Evolutionary conservation across 1,140 invertebrate genomes (phyloP).

Genomic region (Halyomorpha halys): DNA sequence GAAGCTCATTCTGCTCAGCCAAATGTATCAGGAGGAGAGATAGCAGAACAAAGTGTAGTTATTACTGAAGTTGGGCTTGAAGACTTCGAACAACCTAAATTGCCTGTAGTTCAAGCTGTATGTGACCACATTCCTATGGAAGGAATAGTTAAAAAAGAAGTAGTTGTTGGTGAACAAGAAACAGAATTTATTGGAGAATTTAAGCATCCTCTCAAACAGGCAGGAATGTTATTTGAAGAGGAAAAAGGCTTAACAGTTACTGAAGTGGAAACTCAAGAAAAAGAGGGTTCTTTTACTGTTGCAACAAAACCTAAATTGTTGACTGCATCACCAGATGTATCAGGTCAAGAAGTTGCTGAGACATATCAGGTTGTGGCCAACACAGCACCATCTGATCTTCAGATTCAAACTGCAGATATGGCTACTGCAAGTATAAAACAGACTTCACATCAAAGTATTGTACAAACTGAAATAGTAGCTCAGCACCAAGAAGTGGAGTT

Average conservation of each 20-base stretch:
- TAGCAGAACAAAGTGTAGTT: conserved; percentile 37
- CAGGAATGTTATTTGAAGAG: conserved; percentile 30
- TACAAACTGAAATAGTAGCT: conserved; percentile 39
- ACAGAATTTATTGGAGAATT: conserved; percentile 30
- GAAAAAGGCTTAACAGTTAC: conserved; percentile 28
- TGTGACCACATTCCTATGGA: conserved; percentile 34
- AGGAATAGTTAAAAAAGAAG: conserved; percentile 33
- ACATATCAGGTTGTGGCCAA: conserved; percentile 37
- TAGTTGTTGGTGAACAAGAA: conserved; percentile 34
- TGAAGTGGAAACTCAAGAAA: conserved; percentile 37
- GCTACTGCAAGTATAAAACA: conserved; percentile 38
- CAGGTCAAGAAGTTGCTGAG: conserved; percentile 36
- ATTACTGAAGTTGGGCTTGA: conserved; percentile 33
- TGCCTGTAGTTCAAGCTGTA: conserved; percentile 32
- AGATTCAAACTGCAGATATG: conserved; percentile 30
- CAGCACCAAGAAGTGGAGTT: conserved; percentile 43
- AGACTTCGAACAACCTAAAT: conserved; percentile 31
- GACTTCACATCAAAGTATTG: conserved; percentile 40
- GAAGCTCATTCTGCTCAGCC: conserved; percentile 33
- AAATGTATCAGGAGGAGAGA: conserved; percentile 31
- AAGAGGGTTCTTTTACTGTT: conserved; percentile 34
- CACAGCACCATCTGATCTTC: conserved; percentile 34
- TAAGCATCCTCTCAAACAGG: conserved; percentile 29
- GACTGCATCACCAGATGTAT: conserved; percentile 29
- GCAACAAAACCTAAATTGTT: conserved; percentile 28